Evolutionary conservation across 64 coral and sea anemone genomes (phyloP), one percentile per base, ranked within the genome.

Genomic region (Cladopsammia gracilis): DNA sequence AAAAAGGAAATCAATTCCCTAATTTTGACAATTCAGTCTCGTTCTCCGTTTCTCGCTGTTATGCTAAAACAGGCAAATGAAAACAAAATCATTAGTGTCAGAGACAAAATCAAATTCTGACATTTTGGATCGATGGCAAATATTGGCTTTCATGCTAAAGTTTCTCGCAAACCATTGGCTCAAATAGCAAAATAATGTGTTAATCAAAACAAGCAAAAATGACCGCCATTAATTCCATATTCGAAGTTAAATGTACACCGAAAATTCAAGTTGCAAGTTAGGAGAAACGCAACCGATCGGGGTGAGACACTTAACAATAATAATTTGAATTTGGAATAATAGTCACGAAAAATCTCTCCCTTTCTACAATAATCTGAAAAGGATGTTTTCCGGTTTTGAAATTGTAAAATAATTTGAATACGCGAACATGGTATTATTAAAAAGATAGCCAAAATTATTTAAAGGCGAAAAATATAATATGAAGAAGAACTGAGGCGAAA

Each of bases 161-260:
- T 48, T 67, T 22, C 61, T 67, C 15, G 4, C 7, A 51, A 23
- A 10, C 46, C 4, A 67, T 68, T 65, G 80, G 45, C 45, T 49
- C 0, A 15, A 46, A 48, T 2, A 48, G 7, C 3, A 16, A 66
- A n/a, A n/a, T n/a, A n/a, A 67, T 2, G 42, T 84, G 80, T 49
- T 84, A 51, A 84, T 67, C 20, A 48, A 84, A 7, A 68, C 20
- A 65, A 59, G n/a, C 2, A 84, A 50, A 84, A 25, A 66, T 6
- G 42, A 15, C 18, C 62, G 10, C 20, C 12, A 11, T 51, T 64
- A 45, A 12, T 25, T 84, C 67, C 46, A 13, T 13, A 43, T 84
- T 66, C 62, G 44, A 47, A 47, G 18, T 67, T 48, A 24, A 9
- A 64, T 83, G 14, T 13, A 45, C 45, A 48, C 14, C 3, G 14